phyloP scores from a whole-genome alignment of 2,113 vertebrate species.

The Dasyornis broadbenti region DNA sequence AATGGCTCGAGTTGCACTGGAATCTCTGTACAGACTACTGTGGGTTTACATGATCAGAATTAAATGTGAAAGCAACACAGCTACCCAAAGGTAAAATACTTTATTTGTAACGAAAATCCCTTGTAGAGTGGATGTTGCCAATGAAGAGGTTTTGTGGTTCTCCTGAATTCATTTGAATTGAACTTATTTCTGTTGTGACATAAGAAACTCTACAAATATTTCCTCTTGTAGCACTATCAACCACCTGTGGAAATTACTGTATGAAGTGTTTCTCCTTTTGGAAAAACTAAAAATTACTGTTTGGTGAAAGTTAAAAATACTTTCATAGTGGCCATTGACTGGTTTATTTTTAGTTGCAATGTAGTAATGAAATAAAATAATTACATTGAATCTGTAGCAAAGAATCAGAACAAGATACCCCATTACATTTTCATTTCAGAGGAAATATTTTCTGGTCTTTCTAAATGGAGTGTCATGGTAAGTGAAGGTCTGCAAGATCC shows the following conservation, averaged over 20 bases:
- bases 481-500: neutral
- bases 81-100: slow-evolving; percentile 88
- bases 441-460: neutral
- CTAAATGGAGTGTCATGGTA: neutral
- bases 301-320: neutral
- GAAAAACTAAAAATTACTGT: neutral
- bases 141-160: neutral
- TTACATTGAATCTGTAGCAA: neutral
- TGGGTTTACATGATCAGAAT: slow-evolving; percentile 99
- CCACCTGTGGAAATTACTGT: neutral
- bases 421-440: neutral
- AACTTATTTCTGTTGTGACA: neutral
- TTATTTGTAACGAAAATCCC: neutral
- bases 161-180: neutral
- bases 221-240: neutral
- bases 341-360: neutral
- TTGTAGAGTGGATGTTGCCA: neutral
- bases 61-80: slow-evolving; percentile 99
- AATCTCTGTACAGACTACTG: slow-evolving; percentile 94
- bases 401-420: neutral
- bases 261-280: neutral
- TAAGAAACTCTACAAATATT: neutral
- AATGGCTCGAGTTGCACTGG: slow-evolving; percentile 98
- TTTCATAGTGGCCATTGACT: neutral
- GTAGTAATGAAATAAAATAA: neutral